These are phyloP conservation scores for Netelia inedita DNA, from an alignment of 2,888 invertebrate species.

Conservation along the genomic window DNA sequence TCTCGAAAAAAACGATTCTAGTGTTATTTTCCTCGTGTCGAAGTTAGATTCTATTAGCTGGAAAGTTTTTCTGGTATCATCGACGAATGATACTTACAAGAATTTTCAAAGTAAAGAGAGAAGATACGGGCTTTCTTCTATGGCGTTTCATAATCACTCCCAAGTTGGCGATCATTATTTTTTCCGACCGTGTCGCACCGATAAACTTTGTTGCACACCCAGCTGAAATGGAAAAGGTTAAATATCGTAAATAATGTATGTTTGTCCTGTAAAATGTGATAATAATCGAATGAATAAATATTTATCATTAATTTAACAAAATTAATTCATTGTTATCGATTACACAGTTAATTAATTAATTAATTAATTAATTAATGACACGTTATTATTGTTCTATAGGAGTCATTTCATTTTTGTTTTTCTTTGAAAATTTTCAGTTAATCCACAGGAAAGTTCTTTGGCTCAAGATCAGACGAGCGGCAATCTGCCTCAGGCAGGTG, in stretches of 20 bases:
- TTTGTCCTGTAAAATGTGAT: too few species aligned
- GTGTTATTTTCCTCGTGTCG: conserved; percentile 25
- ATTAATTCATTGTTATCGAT: neutral
- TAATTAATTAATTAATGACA: neutral
- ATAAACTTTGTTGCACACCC: neutral
- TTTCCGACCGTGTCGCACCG: neutral
- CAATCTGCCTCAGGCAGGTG: conserved; percentile 7
- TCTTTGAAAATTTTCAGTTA: conserved; percentile 33
- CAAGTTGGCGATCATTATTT: neutral
- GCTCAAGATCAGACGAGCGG: conserved; percentile 18
- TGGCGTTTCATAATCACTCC: neutral
- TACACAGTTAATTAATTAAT: neutral
- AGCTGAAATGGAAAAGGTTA: too few species aligned
- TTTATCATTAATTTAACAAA: too few species aligned
- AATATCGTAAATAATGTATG: too few species aligned
- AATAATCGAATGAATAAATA: too few species aligned
- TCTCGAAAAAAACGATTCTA: conserved; percentile 29
- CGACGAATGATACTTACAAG: conserved; percentile 1
- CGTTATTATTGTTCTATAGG: neutral
- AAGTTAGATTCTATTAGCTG: conserved; percentile 7
- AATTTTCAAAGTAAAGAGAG: conserved; percentile 4
- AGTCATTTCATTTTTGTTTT: neutral
- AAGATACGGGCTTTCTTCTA: neutral
- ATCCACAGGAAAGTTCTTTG: conserved; percentile 43
- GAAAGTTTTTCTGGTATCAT: neutral